Evolutionary conservation across 2,797 vertebrate genomes (phyloP).

Genomic region (Holocentrus rufus): DNA sequence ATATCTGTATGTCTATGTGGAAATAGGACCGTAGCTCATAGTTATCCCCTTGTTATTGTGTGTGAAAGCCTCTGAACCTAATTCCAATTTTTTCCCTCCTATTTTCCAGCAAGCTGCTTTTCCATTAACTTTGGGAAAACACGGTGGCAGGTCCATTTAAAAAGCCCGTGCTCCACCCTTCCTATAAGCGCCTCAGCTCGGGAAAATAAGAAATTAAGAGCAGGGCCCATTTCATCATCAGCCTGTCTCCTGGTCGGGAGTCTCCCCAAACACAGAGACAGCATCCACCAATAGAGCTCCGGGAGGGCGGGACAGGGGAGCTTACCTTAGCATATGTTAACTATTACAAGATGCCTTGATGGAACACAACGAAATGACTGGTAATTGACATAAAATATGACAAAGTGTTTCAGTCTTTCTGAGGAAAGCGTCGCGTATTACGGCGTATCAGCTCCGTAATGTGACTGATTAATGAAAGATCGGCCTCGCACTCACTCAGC

Average conservation of each 20-base stretch:
- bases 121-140: constrained; percentile 98
- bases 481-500: constrained; percentile 91
- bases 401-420: constrained; percentile 98
- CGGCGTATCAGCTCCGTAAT: constrained; percentile 94
- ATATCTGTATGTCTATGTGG: constrained; percentile 72
- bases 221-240: constrained; percentile 91
- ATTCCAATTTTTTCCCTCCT: constrained; percentile 88
- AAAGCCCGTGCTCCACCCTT: constrained; percentile 90
- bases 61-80: constrained; percentile 93
- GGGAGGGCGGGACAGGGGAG: constrained; percentile 89
- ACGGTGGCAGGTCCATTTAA: constrained; percentile 98
- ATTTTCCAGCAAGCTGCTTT: constrained; percentile 98
- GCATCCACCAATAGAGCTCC: constrained; percentile 84
- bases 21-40: constrained; percentile 88
- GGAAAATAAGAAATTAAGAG: constrained; percentile 96
- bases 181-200: constrained; percentile 88
- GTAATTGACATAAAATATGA: constrained; percentile 99
- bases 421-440: constrained; percentile 98
- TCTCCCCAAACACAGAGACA: constrained; percentile 78
- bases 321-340: constrained; percentile 98
- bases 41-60: constrained; percentile 91
- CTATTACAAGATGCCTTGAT: constrained; percentile 97
- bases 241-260: constrained; percentile 83
- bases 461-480: constrained; percentile 99
- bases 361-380: constrained; percentile 97